Evolutionary conservation across 2,888 invertebrate genomes (phyloP).

Genomic region (Masnerella sp.): DNA sequence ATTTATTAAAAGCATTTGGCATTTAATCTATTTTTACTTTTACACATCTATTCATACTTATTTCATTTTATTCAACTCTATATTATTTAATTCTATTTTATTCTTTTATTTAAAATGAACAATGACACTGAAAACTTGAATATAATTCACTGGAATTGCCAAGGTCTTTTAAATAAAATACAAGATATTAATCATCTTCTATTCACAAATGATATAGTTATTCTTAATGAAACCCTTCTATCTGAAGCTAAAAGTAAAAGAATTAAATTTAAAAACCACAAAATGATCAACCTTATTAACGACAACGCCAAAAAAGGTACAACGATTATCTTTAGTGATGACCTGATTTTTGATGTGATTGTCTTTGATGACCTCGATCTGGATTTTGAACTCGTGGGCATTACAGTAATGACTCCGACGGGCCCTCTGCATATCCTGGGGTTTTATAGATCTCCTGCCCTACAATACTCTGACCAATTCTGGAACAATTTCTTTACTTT

Average conservation of each 20-base stretch:
- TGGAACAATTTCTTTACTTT: background rate
- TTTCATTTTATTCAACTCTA: background rate
- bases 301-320: background rate
- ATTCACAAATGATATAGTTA: background rate
- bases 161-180: background rate
- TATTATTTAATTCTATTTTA: too few species aligned
- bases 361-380: background rate
- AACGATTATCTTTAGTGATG: background rate
- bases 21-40: background rate
- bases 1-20: background rate
- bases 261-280: background rate
- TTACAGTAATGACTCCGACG: background rate
- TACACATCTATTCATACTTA: background rate
- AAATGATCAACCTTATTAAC: background rate
- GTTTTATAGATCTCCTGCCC: conserved; percentile 6
- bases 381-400: background rate
- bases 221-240: background rate
- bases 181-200: background rate
- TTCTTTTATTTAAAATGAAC: background rate
- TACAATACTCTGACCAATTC: background rate
- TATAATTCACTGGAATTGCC: conserved; percentile 8
- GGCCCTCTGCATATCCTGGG: background rate
- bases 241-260: background rate
- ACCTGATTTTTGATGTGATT: background rate
- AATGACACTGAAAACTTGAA: background rate